These are phyloP conservation scores for Syrmaticus mikado DNA, from an alignment of 2,113 vertebrate genomes.

Conservation along the genomic window DNA sequence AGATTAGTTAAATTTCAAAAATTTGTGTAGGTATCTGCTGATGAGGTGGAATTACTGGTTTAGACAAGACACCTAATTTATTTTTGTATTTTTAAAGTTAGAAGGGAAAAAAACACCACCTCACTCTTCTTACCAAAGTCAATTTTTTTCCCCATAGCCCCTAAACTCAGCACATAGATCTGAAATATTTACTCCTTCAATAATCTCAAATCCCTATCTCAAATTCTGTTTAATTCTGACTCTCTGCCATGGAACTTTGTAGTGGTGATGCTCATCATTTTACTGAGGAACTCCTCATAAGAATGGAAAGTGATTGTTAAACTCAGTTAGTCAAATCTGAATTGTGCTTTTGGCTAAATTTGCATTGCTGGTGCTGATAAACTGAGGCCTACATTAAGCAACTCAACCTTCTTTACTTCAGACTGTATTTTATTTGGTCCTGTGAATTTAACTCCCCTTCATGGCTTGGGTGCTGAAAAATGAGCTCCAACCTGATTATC, in stretches of 20 bases:
- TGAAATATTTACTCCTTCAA: neutral
- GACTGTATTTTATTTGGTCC: neutral
- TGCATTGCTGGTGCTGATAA: neutral
- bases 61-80: neutral
- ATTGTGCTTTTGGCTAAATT: neutral
- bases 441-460: neutral
- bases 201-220: neutral
- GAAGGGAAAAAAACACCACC: neutral
- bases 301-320: neutral
- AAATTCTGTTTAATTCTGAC: neutral
- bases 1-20: neutral
- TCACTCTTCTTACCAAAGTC: fast-evolving
- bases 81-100: neutral
- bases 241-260: neutral
- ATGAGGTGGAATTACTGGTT: neutral
- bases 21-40: neutral
- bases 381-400: neutral
- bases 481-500: neutral
- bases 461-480: neutral
- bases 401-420: neutral
- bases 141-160: neutral
- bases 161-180: neutral
- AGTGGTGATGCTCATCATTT: neutral
- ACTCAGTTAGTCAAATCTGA: neutral
- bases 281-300: neutral